phyloP scores from a whole-genome alignment of 2,797 vertebrate species.

The Diglossa cyanea region DNA sequence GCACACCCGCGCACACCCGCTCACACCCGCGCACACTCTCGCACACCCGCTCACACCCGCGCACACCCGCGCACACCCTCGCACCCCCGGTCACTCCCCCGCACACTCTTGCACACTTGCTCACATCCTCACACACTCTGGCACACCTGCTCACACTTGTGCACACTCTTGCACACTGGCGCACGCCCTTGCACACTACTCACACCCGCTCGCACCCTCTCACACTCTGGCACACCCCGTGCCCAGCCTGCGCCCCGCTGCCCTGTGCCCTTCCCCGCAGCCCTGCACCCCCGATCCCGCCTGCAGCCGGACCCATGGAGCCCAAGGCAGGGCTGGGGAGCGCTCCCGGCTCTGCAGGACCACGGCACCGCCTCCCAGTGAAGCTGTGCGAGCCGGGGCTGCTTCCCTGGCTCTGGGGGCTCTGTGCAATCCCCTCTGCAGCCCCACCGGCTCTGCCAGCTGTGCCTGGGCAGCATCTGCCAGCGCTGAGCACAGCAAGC shows the following conservation, averaged over 20 bases:
- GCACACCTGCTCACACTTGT: too few relatives aligned
- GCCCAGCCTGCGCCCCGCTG: not conserved
- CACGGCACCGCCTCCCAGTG: fast-evolving
- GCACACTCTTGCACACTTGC: too few relatives aligned
- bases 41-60: too few relatives aligned
- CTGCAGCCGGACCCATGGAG: fast-evolving
- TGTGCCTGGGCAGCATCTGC: too few relatives aligned
- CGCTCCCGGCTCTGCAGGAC: not conserved
- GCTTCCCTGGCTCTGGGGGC: not conserved
- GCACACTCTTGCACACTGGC: too few relatives aligned
- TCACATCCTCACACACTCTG: too few relatives aligned
- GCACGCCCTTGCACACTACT: not conserved
- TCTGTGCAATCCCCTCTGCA: not conserved
- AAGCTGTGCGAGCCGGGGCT: fast-evolving
- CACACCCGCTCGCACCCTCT: too few relatives aligned
- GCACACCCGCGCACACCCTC: too few relatives aligned
- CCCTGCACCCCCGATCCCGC: not conserved
- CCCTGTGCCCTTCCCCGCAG: not conserved
- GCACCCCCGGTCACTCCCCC: too few relatives aligned
- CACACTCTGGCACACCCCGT: too few relatives aligned
- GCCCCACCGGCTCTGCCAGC: not conserved
- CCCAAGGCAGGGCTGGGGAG: fast-evolving
- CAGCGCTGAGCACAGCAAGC: not conserved
- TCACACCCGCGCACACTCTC: too few relatives aligned
- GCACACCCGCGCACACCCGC: too few relatives aligned